These are phyloP conservation scores for Proteles cristata DNA, from an alignment of 2,113 vertebrate species.

Conservation along the genomic window DNA sequence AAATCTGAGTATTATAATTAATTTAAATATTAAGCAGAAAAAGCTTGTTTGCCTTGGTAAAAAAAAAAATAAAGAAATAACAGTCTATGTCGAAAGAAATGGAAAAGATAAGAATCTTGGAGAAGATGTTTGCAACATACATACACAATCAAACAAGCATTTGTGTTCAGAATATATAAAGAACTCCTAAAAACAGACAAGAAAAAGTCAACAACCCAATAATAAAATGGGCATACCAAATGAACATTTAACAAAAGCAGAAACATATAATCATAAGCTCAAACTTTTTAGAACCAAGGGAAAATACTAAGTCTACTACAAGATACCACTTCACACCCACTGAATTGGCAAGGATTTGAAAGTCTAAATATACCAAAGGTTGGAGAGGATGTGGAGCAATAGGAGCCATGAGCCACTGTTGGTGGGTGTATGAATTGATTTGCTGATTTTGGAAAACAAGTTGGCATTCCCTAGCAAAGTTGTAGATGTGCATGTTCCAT, in stretches of 20 bases:
- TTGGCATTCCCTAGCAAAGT: background rate
- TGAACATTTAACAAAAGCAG: conserved; percentile 35
- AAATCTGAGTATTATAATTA: conserved; percentile 11
- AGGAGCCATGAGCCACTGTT: background rate
- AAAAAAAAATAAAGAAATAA: conserved; percentile 51
- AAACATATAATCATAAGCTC: conserved; percentile 25
- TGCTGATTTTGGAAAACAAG: background rate
- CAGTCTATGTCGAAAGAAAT: conserved; percentile 34
- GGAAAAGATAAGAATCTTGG: conserved; percentile 6
- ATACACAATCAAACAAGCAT: background rate
- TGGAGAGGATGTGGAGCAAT: background rate
- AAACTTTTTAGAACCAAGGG: background rate
- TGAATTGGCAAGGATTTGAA: conserved; percentile 22
- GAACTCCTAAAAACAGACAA: conserved; percentile 27
- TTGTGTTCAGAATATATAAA: background rate
- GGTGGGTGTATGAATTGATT: background rate
- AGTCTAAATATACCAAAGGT: conserved; percentile 22
- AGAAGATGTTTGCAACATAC: background rate
- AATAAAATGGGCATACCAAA: conserved; percentile 13
- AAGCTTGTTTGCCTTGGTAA: conserved; percentile 18
- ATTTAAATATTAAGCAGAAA: conserved; percentile 44
- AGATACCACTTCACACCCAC: background rate
- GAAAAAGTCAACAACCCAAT: conserved; percentile 2
- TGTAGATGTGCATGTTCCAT: background rate
- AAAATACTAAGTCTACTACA: background rate